Percentiles rank a stretch among this genome's conserved stretches.
Evolutionary conservation across 2,797 vertebrate genomes (phyloP).

Genomic region (Choloepus didactylus): DNA sequence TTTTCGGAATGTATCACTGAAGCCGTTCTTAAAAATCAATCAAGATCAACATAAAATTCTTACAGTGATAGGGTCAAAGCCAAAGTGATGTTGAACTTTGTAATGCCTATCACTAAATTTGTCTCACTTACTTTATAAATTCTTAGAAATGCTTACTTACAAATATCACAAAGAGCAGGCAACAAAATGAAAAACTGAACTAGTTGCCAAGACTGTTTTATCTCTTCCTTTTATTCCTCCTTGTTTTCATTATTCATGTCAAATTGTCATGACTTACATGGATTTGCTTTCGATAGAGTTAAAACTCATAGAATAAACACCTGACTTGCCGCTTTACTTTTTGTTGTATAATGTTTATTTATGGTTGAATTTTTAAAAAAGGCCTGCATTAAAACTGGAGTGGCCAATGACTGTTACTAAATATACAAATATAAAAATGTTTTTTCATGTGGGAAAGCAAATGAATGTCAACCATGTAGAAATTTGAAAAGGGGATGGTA

Average conservation of each 20-base stretch:
- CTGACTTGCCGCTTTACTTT: not conserved
- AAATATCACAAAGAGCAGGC: not conserved
- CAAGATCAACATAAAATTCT: not conserved
- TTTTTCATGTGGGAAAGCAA: too few relatives aligned
- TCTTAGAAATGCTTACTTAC: not conserved
- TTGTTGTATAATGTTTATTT: not conserved
- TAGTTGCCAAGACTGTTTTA: not conserved
- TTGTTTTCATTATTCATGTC: not conserved
- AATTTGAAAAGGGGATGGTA: too few relatives aligned
- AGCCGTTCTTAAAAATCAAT: not conserved
- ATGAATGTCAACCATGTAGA: too few relatives aligned
- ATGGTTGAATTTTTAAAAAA: slow-evolving; percentile 21
- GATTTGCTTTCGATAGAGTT: not conserved
- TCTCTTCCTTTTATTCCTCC: not conserved
- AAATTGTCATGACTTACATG: not conserved
- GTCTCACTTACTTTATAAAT: not conserved
- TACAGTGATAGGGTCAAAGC: not conserved
- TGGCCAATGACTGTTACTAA: too few relatives aligned
- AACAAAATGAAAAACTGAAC: not conserved
- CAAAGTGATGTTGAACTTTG: not conserved
- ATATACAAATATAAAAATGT: too few relatives aligned
- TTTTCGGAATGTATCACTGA: not conserved
- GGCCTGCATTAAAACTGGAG: too few relatives aligned
- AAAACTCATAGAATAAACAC: not conserved
- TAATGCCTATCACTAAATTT: not conserved